Evolutionary conservation across 2,113 vertebrate species (phyloP), one percentile per base, ranked within the genome.

Genomic region (Oncorhynchus keta): DNA sequence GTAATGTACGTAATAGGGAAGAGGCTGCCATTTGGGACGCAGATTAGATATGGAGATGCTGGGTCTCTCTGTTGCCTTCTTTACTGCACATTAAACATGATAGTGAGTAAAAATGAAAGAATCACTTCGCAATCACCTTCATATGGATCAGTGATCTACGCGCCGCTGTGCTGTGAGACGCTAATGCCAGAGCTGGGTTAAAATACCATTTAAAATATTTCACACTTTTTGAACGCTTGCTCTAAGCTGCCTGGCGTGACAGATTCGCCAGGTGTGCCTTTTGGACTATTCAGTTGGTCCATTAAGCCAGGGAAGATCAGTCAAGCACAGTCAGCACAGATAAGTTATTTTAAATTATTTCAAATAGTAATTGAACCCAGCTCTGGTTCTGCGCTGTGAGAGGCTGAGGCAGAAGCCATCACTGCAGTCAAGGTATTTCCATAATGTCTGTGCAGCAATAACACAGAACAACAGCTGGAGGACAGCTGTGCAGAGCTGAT

Each of bases 61-160:
- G 92, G 91, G 84, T 90, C 57, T 92, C 85, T 83, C 67, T 82
- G 76, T 83, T 76, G 84, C 88, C 89, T 91, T 88, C 89, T 92
- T 87, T 79, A 79, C 35, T 87, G 86, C 83, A 89, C 90, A 88
- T 89, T 90, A 84, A 83, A 83, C 8, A 9, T 39, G 39, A 39
- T 45, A 11, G 39, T 9, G 39, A 11, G 39, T 45, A 2, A 45
- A 45, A 45, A 45, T 45, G 11, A 45, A 2, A 45, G 39, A 9
- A 45, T 12, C 39, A 45, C 9, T 85, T 81, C 79, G 80, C 80
- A 86, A 89, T 90, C 85, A 82, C 84, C 86, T 89, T 89, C 85
- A 80, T 80, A 88, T 86, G 79, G 82, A 88, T 87, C 86, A 85
- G 86, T 39, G 84, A 55, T 16, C 49, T 13, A 14, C 6, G 9